Evolutionary conservation across 2,888 invertebrate genomes (phyloP).

Genomic region (Cerastoderma edule): DNA sequence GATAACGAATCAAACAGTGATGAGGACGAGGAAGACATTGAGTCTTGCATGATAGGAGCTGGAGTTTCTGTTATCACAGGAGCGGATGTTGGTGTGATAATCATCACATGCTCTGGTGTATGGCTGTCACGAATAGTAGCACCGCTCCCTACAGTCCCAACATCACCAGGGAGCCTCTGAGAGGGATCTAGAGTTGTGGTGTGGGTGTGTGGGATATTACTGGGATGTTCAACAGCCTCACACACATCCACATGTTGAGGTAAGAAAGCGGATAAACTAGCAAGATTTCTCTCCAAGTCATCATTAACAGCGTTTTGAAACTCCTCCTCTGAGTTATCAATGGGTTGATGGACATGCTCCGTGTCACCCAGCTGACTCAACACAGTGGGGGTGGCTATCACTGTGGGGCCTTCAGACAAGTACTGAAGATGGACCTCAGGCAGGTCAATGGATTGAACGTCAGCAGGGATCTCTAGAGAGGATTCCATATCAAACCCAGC

Average conservation of each 20-base stretch:
- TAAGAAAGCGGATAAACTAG: slow-evolving; percentile 46
- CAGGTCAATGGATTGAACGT: slow-evolving; percentile 55
- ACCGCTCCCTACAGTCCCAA: not conserved
- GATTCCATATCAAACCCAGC: slow-evolving; percentile 58
- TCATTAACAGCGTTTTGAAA: slow-evolving; percentile 74
- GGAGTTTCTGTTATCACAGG: slow-evolving; percentile 46
- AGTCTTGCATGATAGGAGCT: slow-evolving; percentile 53
- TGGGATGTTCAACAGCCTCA: slow-evolving; percentile 39
- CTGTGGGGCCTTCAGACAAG: slow-evolving; percentile 62
- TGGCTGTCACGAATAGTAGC: slow-evolving; percentile 6
- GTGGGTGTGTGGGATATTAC: not conserved
- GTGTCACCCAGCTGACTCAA: slow-evolving; percentile 51
- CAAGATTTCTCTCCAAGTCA: slow-evolving; percentile 70
- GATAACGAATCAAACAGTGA: slow-evolving; percentile 40
- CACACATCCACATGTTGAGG: slow-evolving; percentile 59
- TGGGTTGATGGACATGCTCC: slow-evolving; percentile 50
- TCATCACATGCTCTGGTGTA: slow-evolving; percentile 41
- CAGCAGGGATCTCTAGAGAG: slow-evolving; percentile 58
- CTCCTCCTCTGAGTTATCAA: slow-evolving; percentile 69
- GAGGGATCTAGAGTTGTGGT: not conserved
- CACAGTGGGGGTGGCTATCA: slow-evolving; percentile 61
- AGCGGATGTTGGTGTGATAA: slow-evolving; percentile 36
- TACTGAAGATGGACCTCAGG: slow-evolving; percentile 62
- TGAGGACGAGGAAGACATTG: slow-evolving; percentile 55
- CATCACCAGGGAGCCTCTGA: not conserved